phyloP scores from a whole-genome alignment of 64 coral and sea anemone species.

The Hydrozoanthus tunicans region DNA sequence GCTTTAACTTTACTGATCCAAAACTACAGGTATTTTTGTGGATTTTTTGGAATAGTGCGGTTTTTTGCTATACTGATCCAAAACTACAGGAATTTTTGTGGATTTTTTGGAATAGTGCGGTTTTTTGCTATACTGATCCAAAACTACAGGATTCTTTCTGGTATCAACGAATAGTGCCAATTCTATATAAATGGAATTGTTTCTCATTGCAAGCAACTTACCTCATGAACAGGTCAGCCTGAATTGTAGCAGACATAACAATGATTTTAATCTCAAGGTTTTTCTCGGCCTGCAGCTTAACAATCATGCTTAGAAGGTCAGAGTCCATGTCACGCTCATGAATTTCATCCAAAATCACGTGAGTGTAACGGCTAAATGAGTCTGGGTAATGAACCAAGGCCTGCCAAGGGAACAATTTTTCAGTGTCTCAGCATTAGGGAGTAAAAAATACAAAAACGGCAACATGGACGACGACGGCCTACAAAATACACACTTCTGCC shows the following conservation, averaged over 20 bases:
- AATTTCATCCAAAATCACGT: slow-evolving; percentile 56
- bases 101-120: too few species aligned
- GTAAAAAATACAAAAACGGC: background rate
- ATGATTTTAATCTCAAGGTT: slow-evolving; percentile 33
- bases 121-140: too few species aligned
- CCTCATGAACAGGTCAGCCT: slow-evolving; percentile 54
- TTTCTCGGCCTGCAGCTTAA: background rate
- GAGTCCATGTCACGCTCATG: slow-evolving; percentile 48
- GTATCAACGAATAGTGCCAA: background rate
- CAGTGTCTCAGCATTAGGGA: background rate
- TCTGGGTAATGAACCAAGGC: background rate
- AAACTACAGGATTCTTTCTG: background rate
- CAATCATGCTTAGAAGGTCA: slow-evolving; percentile 33
- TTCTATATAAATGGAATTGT: too few species aligned
- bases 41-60: too few species aligned
- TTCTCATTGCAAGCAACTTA: background rate
- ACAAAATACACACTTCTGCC: too few species aligned
- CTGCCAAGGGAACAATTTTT: background rate
- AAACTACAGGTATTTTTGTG: too few species aligned
- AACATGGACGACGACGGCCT: background rate
- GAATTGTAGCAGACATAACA: slow-evolving; percentile 44
- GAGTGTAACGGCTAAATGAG: background rate
- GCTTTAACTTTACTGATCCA: too few species aligned
- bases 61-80: too few species aligned
- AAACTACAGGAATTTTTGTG: too few species aligned